Conservation (phyloP, 2,888 invertebrate genomes). For the Dasysyrphus albostriatus region DNA sequence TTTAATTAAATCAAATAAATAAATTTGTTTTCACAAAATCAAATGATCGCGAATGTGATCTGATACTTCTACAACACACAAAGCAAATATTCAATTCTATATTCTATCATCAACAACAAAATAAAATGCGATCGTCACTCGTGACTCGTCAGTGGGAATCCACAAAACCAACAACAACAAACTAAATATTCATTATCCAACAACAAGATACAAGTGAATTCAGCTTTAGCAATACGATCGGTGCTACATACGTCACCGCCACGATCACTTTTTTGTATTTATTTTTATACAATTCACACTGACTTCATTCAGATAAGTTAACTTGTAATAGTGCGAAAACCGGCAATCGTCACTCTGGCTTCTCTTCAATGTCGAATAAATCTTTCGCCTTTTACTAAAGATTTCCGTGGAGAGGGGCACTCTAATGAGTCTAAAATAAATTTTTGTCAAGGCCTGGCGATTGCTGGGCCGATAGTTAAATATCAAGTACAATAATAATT, state of each 20-base stretch:
- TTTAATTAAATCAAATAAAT: no score
- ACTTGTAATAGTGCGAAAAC: not conserved
- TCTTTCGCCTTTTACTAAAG: constrained; percentile 92
- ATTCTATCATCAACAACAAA: no score
- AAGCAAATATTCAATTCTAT: no score
- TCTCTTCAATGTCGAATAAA: constrained; percentile 88
- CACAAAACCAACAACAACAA: not conserved
- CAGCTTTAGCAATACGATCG: not conserved
- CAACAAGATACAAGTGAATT: not conserved
- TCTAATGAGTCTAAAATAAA: constrained; percentile 87
- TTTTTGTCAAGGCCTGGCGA: constrained; percentile 36
- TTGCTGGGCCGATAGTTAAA: constrained; percentile 12
- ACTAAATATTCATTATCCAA: not conserved
- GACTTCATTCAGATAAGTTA: not conserved
- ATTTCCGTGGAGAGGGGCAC: constrained; percentile 90
- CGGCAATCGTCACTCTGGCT: constrained; percentile 84
- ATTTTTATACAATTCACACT: constrained; percentile 10
- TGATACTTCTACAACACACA: no score
- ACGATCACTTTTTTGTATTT: constrained; percentile 3
- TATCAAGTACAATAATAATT: no score
- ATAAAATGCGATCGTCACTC: no score
- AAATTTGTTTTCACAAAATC: no score
- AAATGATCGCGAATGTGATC: no score
- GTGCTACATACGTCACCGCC: not conserved
- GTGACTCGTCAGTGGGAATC: no score